phyloP scores from a whole-genome alignment of 2,113 vertebrate genomes.

The Apeltes quadracus region DNA sequence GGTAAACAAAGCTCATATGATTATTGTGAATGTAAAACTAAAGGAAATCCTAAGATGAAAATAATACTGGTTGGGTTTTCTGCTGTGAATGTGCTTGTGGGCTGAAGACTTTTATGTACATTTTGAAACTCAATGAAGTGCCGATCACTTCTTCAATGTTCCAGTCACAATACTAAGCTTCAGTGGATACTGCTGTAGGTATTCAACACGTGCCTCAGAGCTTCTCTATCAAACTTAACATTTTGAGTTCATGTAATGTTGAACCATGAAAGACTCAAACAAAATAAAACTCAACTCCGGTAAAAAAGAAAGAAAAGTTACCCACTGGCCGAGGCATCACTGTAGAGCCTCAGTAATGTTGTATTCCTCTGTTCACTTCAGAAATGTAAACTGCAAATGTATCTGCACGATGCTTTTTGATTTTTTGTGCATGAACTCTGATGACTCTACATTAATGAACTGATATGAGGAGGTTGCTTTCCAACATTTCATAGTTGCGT shows the following conservation, averaged over 20 bases:
- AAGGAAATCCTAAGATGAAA: neutral
- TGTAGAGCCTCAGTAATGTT: slow-evolving; percentile 1
- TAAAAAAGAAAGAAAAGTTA: neutral
- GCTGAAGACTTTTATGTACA: neutral
- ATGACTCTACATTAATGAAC: neutral
- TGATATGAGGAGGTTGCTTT: neutral
- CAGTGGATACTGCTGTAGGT: neutral
- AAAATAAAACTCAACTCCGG: neutral
- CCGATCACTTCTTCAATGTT: neutral
- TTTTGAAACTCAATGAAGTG: slow-evolving; percentile 1
- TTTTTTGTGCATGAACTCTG: neutral
- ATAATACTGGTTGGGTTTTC: slow-evolving; percentile 10
- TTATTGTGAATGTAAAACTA: neutral
- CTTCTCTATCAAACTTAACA: neutral
- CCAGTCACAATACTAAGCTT: too few species aligned
- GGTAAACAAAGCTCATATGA: neutral
- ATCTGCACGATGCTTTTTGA: neutral
- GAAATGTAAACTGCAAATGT: neutral
- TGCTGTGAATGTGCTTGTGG: neutral
- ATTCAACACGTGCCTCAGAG: neutral
- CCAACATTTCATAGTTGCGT: neutral
- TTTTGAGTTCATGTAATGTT: neutral
- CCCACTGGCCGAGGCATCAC: neutral
- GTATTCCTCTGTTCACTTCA: slow-evolving; percentile 6
- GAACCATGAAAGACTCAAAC: slow-evolving; percentile 4